Conservation (phyloP, 2,797 vertebrate genomes). For the Lemur catta region DNA sequence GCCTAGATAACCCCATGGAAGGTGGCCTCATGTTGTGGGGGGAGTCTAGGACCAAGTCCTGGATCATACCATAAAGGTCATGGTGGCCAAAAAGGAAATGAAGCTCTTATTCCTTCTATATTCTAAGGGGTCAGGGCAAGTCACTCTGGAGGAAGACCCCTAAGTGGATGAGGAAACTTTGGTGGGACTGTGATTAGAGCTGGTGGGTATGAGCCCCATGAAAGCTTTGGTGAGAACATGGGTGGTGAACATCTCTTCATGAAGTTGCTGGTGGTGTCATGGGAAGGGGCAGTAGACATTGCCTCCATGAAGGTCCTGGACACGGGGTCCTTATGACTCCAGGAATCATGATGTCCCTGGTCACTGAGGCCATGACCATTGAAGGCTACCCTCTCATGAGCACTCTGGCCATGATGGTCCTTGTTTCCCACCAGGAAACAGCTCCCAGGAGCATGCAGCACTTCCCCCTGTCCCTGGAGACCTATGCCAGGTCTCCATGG, state of each 20-base stretch:
- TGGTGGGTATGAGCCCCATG: conserved; percentile 15
- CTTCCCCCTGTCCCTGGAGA: too few species aligned
- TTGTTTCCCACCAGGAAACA: background rate
- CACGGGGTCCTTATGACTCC: background rate
- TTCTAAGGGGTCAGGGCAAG: conserved; percentile 83
- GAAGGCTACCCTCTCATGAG: background rate
- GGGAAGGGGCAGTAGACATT: conserved; percentile 43
- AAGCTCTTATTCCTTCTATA: conserved; percentile 85
- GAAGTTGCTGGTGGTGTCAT: conserved; percentile 29
- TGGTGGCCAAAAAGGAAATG: conserved; percentile 87
- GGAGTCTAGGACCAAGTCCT: conserved; percentile 80
- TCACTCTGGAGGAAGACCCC: conserved; percentile 75
- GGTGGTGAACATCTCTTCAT: conserved; percentile 23
- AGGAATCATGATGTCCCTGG: conserved; percentile 47
- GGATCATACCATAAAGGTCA: conserved; percentile 87
- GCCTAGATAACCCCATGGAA: conserved; percentile 86
- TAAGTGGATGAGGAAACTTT: background rate
- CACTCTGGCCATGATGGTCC: conserved; percentile 56
- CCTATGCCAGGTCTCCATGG: too few species aligned
- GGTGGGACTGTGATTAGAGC: background rate
- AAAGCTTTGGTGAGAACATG: conserved; percentile 65
- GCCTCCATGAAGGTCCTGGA: background rate
- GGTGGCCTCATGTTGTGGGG: conserved; percentile 80
- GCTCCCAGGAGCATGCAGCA: too few species aligned
- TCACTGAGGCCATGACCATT: conserved; percentile 42